Evolutionary conservation across 2,888 invertebrate species (phyloP).

Genomic region (Leptopterna dolabrata): DNA sequence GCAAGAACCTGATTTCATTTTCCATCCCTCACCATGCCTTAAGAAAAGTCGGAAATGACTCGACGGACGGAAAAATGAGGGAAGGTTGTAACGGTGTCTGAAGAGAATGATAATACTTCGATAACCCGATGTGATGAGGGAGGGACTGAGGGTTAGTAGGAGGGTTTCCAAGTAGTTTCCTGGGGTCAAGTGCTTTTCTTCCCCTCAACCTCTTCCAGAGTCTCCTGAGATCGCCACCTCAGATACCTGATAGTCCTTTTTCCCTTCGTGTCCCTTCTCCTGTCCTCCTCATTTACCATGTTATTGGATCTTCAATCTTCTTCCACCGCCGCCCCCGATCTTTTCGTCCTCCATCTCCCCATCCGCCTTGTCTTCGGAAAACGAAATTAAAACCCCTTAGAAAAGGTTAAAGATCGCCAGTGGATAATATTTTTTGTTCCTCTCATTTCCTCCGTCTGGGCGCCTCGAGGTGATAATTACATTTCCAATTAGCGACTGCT

Average conservation of each 20-base stretch:
- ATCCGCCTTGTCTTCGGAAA: neutral
- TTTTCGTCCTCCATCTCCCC: neutral
- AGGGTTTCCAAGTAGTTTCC: constrained; percentile 29
- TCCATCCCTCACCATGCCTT: too few species aligned
- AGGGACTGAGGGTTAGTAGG: neutral
- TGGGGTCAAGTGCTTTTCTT: constrained; percentile 37
- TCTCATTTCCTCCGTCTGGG: constrained; percentile 3
- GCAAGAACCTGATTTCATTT: too few species aligned
- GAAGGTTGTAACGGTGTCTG: constrained; percentile 41
- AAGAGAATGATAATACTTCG: constrained; percentile 50
- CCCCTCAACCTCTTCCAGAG: neutral
- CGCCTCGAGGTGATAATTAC: neutral
- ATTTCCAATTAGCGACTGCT: neutral
- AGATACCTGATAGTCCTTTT: constrained; percentile 19
- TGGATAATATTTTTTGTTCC: neutral
- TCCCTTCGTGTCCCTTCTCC: neutral
- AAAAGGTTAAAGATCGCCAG: neutral
- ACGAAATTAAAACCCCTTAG: constrained; percentile 14
- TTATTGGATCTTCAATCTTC: constrained; percentile 41
- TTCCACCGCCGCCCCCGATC: neutral
- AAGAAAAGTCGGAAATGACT: too few species aligned
- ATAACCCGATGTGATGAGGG: neutral
- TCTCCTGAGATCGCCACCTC: neutral
- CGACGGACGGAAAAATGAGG: neutral
- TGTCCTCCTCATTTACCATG: constrained; percentile 31